Conservation (phyloP, 2,888 invertebrate genomes). For the Andrena trimmerana region DNA sequence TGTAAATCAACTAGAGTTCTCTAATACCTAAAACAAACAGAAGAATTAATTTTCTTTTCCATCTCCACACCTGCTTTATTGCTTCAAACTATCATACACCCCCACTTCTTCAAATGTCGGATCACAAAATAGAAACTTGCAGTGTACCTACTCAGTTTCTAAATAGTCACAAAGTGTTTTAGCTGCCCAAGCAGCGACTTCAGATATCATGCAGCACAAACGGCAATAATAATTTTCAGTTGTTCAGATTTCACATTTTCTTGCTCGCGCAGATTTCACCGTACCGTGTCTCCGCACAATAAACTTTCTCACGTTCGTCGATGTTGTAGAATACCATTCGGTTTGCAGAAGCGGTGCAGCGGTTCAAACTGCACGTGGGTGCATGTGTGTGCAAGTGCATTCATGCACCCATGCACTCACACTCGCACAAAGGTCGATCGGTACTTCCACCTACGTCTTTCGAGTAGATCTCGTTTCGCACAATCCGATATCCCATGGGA, state of each 20-base stretch:
- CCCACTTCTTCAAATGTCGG: no score
- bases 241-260: background rate
- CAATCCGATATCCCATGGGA: conserved; percentile 53
- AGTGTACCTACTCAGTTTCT: no score
- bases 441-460: conserved; percentile 50
- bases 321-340: background rate
- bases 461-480: conserved; percentile 41
- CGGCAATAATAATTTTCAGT: background rate
- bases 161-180: no score
- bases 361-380: conserved; percentile 11
- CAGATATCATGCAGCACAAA: no score
- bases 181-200: background rate
- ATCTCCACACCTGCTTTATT: no score
- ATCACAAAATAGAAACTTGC: no score
- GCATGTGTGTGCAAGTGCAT: conserved; percentile 29
- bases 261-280: conserved; percentile 7
- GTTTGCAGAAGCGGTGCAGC: conserved; percentile 3
- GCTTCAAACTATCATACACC: no score
- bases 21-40: no score
- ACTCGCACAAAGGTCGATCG: conserved; percentile 42
- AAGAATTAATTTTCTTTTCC: no score
- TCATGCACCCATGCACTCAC: conserved; percentile 21
- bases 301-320: conserved; percentile 30
- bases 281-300: background rate
- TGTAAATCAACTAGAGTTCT: background rate